These are phyloP conservation scores for Plecturocebus donacophilus DNA, from an alignment of 2,113 vertebrate genomes.

Conservation along the genomic window DNA sequence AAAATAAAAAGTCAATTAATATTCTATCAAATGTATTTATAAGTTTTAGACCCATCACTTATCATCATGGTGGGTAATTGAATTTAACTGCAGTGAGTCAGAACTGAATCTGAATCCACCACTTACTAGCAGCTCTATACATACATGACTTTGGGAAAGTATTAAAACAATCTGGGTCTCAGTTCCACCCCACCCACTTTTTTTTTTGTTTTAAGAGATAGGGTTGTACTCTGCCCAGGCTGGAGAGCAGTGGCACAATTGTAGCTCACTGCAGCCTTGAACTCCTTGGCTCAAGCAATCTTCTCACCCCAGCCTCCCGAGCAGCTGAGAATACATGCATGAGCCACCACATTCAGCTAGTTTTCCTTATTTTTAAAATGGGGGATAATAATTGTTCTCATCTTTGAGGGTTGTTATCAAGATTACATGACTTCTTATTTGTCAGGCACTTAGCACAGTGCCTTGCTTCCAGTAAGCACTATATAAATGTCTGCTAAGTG, in stretches of 20 bases:
- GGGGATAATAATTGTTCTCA: neutral
- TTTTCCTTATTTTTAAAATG: conserved; percentile 14
- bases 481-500: neutral
- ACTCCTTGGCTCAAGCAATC: no score
- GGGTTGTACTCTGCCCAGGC: no score
- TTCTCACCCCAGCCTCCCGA: no score
- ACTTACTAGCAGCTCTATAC: neutral
- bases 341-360: no score
- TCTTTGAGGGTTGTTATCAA: neutral
- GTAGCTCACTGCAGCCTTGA: no score
- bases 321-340: no score
- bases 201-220: no score
- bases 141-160: neutral
- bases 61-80: neutral
- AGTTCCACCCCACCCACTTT: neutral
- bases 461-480: neutral
- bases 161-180: neutral
- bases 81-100: conserved; percentile 7
- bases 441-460: neutral
- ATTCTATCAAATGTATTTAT: neutral
- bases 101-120: neutral
- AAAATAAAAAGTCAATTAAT: neutral
- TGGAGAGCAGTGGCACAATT: no score
- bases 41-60: neutral
- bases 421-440: neutral